Evolutionary conservation across 2,888 invertebrate genomes (phyloP), one percentile per base, ranked within the genome.

Genomic region (Argynnis bischoffii): DNA sequence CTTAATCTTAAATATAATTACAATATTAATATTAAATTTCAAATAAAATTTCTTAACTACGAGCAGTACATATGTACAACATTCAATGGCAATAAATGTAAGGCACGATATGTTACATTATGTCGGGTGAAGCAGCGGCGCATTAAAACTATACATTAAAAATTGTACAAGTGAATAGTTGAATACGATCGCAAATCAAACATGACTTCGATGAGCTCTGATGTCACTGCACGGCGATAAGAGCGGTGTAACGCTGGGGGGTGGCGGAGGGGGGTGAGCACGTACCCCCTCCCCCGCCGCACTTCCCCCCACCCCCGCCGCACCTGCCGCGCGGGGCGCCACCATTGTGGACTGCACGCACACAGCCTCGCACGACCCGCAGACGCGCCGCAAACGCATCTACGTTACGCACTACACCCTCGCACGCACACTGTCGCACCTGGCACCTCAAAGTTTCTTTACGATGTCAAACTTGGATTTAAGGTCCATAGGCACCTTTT

Each of bases 391-490:
- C 72, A 60, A 77, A 69, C 74, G 69, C 73, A 77, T 61, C 69
- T 70, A 67, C 69, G 63, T 66, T 71, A 68, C 69, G 69, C 64
- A 64, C 69, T 67, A 72, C 72, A 70, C 67, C 69, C 74, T 75
- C 75, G 73, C 69, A 69, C 67, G 67, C 69, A 67, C 69, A 74
- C 74, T 63, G 66, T 59, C 70, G 67, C 73, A 66, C 55, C 57
- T 63, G 48, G 67, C 67, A 68, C 67, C 65, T 89, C 95, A 98
- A 88, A 98, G 95, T 93, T 98, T 97, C 89, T 98, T 97, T 77
- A 98, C 97, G 85, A 98, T 98, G 87, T 98, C 97, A 85, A 97
- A 98, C 93, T 98, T 98, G 93, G 97, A 96, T 89, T 96, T 96
- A 83, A 98, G 95, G 93, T 98, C 98, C 93, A 98, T 96, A 60